A percentile compares a stretch with the other conserved stretches of the same genome.
Evolutionary conservation across 2,113 vertebrate species (phyloP).

Genomic region (Ochotona curzoniae): DNA sequence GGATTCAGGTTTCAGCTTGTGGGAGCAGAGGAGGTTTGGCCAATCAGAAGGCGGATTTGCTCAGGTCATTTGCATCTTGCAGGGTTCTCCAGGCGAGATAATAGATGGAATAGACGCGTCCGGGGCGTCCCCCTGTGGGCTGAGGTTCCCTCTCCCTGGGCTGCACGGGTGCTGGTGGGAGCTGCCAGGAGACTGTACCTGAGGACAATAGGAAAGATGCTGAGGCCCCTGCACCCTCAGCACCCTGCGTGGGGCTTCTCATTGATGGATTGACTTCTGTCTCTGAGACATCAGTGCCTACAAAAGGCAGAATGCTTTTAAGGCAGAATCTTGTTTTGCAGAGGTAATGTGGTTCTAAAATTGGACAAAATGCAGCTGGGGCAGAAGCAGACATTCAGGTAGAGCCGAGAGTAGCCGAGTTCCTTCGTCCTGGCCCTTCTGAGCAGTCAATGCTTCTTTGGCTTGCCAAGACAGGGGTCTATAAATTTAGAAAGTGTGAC

Average conservation of each 20-base stretch:
- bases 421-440: slow-evolving; percentile 47
- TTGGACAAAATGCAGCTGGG: slow-evolving; percentile 21
- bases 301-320: slow-evolving; percentile 57
- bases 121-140: neutral
- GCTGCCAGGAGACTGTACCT: neutral
- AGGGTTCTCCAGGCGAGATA: neutral
- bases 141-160: too few relatives aligned
- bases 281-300: slow-evolving; percentile 21
- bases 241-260: neutral
- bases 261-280: neutral
- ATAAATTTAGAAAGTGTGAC: slow-evolving; percentile 64
- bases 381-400: slow-evolving; percentile 5
- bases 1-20: slow-evolving; percentile 56
- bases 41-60: slow-evolving; percentile 18
- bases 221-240: neutral
- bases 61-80: slow-evolving; percentile 32
- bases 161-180: neutral
- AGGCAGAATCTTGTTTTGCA: slow-evolving; percentile 61
- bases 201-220: neutral
- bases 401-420: neutral
- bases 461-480: neutral
- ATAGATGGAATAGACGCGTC: neutral
- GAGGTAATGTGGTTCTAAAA: slow-evolving; percentile 70
- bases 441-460: neutral
- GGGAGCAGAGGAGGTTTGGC: neutral